Evolutionary conservation across 2,797 vertebrate genomes (phyloP).

Genomic region (Mionectes olivaceus): DNA sequence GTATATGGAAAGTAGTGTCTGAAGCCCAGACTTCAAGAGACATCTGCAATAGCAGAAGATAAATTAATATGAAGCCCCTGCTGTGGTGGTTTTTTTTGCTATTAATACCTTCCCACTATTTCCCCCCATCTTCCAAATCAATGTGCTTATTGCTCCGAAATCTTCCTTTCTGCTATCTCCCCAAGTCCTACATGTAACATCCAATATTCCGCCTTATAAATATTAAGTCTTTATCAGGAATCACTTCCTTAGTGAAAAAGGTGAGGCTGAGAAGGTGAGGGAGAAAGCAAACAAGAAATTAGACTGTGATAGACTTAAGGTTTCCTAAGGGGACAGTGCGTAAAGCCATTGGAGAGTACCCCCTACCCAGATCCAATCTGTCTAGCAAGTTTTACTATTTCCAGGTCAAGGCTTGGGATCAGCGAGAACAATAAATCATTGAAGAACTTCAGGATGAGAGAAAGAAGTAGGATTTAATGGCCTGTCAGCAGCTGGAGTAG

Average conservation of each 20-base stretch:
- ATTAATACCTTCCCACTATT: not conserved
- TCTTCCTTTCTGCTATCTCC: not conserved
- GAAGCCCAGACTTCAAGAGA: not conserved
- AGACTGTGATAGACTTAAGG: not conserved
- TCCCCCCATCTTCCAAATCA: not conserved
- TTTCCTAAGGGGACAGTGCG: fast-evolving
- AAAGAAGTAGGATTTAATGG: slow-evolving; percentile 14
- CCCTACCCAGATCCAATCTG: not conserved
- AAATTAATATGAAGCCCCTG: not conserved
- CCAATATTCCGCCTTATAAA: not conserved
- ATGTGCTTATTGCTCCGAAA: not conserved
- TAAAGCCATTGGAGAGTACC: not conserved
- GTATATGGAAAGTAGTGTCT: not conserved
- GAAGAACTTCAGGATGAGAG: not conserved
- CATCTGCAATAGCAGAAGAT: not conserved
- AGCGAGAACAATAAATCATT: not conserved
- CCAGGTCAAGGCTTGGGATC: not conserved
- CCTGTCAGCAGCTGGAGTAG: not conserved
- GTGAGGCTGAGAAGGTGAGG: not conserved
- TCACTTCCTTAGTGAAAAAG: not conserved
- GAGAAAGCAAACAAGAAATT: not conserved
- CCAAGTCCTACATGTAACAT: not conserved
- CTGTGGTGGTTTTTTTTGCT: not conserved
- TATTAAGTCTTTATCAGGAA: not conserved
- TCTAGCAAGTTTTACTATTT: not conserved